These are phyloP conservation scores for Panopea generosa DNA, from an alignment of 2,888 invertebrate species.

Conservation along the genomic window DNA sequence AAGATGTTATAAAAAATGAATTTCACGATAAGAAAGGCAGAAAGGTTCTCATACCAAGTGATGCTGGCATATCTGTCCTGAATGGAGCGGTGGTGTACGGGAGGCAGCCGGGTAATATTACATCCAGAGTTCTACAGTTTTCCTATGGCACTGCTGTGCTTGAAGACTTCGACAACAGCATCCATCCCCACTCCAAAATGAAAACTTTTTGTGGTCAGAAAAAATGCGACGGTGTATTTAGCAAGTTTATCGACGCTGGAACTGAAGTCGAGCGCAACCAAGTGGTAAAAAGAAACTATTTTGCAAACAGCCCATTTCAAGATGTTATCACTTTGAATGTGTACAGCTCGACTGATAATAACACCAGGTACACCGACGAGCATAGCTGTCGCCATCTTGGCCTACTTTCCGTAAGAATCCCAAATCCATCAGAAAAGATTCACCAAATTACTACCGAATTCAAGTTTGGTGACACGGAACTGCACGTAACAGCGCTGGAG, in stretches of 20 bases:
- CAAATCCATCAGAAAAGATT: constrained; percentile 27
- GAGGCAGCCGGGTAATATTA: constrained; percentile 52
- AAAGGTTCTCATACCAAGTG: constrained; percentile 54
- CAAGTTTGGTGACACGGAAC: constrained; percentile 54
- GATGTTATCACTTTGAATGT: constrained; percentile 13
- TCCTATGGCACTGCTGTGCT: constrained; percentile 42
- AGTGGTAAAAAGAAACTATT: no score
- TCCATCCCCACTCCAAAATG: constrained; percentile 28
- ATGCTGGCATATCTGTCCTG: constrained; percentile 57
- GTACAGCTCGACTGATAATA: constrained; percentile 9
- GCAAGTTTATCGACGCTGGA: constrained; percentile 46
- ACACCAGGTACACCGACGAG: constrained; percentile 47
- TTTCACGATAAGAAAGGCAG: constrained; percentile 48
- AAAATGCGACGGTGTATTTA: constrained; percentile 36
- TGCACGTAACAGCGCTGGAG: constrained; percentile 40
- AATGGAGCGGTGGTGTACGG: constrained; percentile 62
- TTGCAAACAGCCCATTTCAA: not conserved
- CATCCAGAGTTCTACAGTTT: constrained; percentile 44
- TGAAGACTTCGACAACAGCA: constrained; percentile 20
- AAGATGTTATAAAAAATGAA: constrained; percentile 49
- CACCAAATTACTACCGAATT: constrained; percentile 34
- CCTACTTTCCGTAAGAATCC: constrained; percentile 29
- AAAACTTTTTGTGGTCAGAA: constrained; percentile 7
- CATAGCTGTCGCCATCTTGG: constrained; percentile 37
- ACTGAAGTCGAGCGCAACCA: constrained; percentile 26